Evolutionary conservation across 2,113 vertebrate genomes (phyloP), one percentile per base, ranked within the genome.

Genomic region (Rhipidura dahli): DNA sequence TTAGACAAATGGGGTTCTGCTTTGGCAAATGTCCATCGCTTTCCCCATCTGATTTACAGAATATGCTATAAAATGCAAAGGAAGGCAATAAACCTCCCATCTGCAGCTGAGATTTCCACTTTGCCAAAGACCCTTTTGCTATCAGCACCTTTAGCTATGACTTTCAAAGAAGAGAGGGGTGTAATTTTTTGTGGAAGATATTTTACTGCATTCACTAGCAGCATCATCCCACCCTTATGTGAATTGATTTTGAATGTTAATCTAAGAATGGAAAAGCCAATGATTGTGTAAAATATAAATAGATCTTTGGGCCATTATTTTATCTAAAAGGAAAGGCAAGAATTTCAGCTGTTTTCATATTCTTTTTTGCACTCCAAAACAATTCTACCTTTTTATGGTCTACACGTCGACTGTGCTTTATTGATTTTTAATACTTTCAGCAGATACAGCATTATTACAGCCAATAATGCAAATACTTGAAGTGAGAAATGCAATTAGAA

Each of bases 341-440:
- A 69, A 80, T 87, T 94, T 95, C 51, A 79, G 5, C 69, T 75
- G n/a, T 49, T 88, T 95, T 87, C 61, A 37, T 81, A 56, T 50
- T 87, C 35, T 91, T 59, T 59, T 78, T 77, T 85, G 78, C 78
- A 86, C 23, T 92, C 47, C 44, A 56, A 84, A 94, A 84, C 22
- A 90, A 66, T 39, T 47, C 44, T 57, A 70, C 12, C 30, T 81
- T 89, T 81, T 94, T 51, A 89, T 78, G 57, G 53, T 93, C 79
- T 93, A 39, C 93, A 85, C 2, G 7, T 94, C 81, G 95, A 77
- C 40, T 51, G 54, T 5, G 4, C 61, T 69, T 68, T 83, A 97
- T 91, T 95, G 97, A 96, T 97, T 95, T 94, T 94, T 95, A 96
- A 97, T 95, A 96, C 65, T 78, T 97, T 89, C 90, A 88, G 92